These are phyloP conservation scores for Sinocyclocheilus maitianheensis DNA, from an alignment of 2,113 vertebrate species.

Conservation along the genomic window DNA sequence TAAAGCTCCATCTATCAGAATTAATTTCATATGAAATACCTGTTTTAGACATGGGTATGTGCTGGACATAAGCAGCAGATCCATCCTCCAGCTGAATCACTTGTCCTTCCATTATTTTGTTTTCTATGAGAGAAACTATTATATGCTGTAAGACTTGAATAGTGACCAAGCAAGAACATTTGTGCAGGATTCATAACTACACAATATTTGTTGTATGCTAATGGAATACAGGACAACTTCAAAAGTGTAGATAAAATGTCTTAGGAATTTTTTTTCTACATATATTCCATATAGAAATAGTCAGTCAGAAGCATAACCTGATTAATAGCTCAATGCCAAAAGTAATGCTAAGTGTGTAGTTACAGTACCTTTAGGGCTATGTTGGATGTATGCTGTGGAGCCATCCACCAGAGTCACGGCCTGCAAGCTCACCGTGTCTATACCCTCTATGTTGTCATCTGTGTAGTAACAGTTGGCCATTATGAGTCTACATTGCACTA, in stretches of 20 bases:
- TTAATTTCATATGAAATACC: conserved; percentile 69
- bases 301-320: background rate
- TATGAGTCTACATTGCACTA: background rate
- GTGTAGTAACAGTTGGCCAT: conserved; percentile 27
- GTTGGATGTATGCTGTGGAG: conserved; percentile 96
- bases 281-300: too few relatives aligned
- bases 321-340: background rate
- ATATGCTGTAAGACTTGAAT: conserved; percentile 15
- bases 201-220: too few relatives aligned
- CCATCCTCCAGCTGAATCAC: conserved; percentile 98
- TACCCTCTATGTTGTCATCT: conserved; percentile 95
- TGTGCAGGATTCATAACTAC: background rate
- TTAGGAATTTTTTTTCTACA: background rate
- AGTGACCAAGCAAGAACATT: background rate
- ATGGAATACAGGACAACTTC: background rate
- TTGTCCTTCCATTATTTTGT: conserved; percentile 95
- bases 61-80: conserved; percentile 95
- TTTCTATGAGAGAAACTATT: conserved; percentile 80
- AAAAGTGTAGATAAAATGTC: background rate
- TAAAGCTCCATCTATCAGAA: background rate
- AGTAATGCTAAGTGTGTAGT: background rate
- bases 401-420: conserved; percentile 95
- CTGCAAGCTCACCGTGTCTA: conserved; percentile 97
- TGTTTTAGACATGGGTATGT: conserved; percentile 90
- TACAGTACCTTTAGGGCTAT: conserved; percentile 87